These are phyloP conservation scores for Periophthalmus magnuspinnatus DNA, from an alignment of 2,797 vertebrate species.

Conservation along the genomic window DNA sequence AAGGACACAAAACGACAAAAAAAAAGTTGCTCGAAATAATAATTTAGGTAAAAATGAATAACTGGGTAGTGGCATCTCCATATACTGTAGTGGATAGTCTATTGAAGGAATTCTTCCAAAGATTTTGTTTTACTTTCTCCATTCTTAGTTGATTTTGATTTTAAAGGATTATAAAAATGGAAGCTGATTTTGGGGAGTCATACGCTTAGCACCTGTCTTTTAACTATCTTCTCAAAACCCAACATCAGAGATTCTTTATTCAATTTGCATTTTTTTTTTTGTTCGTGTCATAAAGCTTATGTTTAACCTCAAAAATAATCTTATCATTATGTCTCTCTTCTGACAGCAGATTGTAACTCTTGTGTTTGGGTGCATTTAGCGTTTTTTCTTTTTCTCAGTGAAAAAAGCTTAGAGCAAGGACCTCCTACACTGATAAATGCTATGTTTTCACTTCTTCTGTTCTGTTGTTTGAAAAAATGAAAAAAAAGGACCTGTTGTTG, in stretches of 20 bases:
- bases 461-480: slow-evolving; percentile 67
- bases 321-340: slow-evolving; percentile 51
- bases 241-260: slow-evolving; percentile 62
- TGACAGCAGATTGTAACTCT: slow-evolving; percentile 84
- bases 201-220: slow-evolving; percentile 36
- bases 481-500: slow-evolving; percentile 74
- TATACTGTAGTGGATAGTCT: slow-evolving; percentile 87
- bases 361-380: slow-evolving; percentile 79
- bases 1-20: slow-evolving; percentile 63
- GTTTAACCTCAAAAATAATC: slow-evolving; percentile 66
- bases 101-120: slow-evolving; percentile 82
- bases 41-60: slow-evolving; percentile 75
- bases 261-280: slow-evolving; percentile 57
- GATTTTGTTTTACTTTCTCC: slow-evolving; percentile 73
- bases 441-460: slow-evolving; percentile 64
- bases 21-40: slow-evolving; percentile 57
- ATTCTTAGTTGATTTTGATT: slow-evolving; percentile 61
- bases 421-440: slow-evolving; percentile 62
- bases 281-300: slow-evolving; percentile 64
- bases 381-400: slow-evolving; percentile 65
- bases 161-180: slow-evolving; percentile 64
- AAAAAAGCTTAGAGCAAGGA: slow-evolving; percentile 64
- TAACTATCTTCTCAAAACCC: slow-evolving; percentile 48
- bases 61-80: slow-evolving; percentile 88
- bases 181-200: slow-evolving; percentile 54